Evolutionary conservation across 1,140 invertebrate genomes (phyloP).

Genomic region (Atta colombica): DNA sequence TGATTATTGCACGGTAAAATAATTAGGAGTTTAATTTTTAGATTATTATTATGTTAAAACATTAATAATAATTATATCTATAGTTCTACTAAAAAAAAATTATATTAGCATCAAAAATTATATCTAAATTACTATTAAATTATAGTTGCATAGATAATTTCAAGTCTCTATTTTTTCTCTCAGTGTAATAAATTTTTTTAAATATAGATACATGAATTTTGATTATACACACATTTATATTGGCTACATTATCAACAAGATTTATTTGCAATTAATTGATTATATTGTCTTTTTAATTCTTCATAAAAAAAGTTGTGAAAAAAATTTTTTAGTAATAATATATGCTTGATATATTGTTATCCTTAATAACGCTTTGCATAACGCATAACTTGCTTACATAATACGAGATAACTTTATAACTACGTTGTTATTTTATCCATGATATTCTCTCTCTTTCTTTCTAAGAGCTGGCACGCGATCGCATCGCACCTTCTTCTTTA

Average conservation of each 20-base stretch:
- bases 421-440: background rate
- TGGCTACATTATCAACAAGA: background rate
- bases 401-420: slow-evolving; percentile 26
- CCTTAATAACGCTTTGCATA: background rate
- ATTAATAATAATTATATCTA: too few species aligned
- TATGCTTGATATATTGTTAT: too few species aligned
- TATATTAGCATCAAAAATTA: too few species aligned
- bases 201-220: background rate
- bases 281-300: background rate
- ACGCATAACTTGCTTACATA: background rate
- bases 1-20: too few species aligned
- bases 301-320: background rate
- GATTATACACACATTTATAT: background rate
- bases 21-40: too few species aligned
- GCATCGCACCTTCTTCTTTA: slow-evolving; percentile 24
- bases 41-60: too few species aligned
- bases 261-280: background rate
- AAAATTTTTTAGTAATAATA: background rate
- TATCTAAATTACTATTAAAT: too few species aligned
- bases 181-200: background rate
- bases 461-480: slow-evolving; percentile 41
- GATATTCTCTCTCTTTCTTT: background rate
- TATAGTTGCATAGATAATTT: too few species aligned
- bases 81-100: too few species aligned
- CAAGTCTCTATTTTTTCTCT: too few species aligned